A percentile compares a stretch with the other conserved stretches of the same genome.
Evolutionary conservation across 1,140 invertebrate species (phyloP).

Genomic region (Lepidotrigona ventralis): DNA sequence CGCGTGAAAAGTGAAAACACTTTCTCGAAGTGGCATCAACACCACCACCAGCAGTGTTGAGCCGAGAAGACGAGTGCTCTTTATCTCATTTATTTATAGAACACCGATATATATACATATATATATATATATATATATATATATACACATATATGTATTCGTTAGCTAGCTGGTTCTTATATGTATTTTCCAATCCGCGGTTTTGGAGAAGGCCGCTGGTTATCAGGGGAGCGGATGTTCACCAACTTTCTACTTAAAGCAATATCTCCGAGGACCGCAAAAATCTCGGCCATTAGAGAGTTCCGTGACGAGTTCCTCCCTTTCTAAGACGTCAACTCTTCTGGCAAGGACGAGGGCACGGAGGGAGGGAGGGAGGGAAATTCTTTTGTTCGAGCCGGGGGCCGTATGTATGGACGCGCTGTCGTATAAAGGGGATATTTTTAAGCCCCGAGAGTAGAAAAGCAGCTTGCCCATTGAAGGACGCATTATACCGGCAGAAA

Average conservation of each 20-base stretch:
- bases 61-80: too few species aligned
- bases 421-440: conserved; percentile 55
- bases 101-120: not conserved
- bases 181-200: not conserved
- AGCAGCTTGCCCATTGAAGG: conserved; percentile 48
- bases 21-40: too few species aligned
- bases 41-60: too few species aligned
- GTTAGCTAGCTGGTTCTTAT: conserved; percentile 27
- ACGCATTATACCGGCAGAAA: conserved; percentile 55
- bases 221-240: conserved; percentile 43
- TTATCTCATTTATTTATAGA: not conserved
- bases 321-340: conserved; percentile 53
- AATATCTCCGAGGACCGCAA: conserved; percentile 58
- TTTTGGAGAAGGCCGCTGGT: conserved; percentile 13
- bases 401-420: conserved; percentile 41
- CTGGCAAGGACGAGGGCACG: too few species aligned
- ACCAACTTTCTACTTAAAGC: conserved; percentile 66
- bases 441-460: conserved; percentile 40
- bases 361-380: not conserved
- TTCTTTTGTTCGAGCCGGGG: conserved; percentile 52
- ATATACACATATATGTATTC: not conserved
- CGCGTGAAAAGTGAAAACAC: too few species aligned
- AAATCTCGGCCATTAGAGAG: conserved; percentile 62
- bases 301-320: conserved; percentile 48
- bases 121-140: too few species aligned